Evolutionary conservation across 2,797 vertebrate species (phyloP).

Genomic region (Phataginus tricuspis): DNA sequence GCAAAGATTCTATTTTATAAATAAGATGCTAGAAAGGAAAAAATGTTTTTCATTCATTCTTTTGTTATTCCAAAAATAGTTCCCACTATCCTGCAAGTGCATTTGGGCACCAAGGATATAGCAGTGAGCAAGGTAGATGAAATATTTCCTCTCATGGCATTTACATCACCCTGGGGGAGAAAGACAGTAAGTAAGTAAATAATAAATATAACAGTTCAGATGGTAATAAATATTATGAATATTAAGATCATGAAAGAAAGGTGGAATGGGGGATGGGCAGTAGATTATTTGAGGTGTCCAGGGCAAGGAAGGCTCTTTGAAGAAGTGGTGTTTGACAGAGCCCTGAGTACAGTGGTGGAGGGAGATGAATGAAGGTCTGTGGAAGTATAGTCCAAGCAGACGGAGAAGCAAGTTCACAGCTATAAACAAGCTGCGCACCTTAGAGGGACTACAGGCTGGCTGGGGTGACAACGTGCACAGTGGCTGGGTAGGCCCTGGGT

Average conservation of each 20-base stretch:
- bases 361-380: not conserved
- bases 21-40: not conserved
- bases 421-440: not conserved
- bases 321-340: not conserved
- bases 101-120: not conserved
- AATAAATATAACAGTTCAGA: not conserved
- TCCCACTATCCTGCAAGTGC: not conserved
- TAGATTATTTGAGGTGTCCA: not conserved
- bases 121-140: not conserved
- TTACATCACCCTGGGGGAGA: not conserved
- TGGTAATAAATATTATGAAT: not conserved
- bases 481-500: not conserved
- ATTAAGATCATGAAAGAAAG: not conserved
- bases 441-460: not conserved
- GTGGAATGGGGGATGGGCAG: not conserved
- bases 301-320: not conserved
- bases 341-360: not conserved
- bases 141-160: not conserved
- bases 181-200: not conserved
- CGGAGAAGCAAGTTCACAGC: not conserved
- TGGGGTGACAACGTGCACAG: not conserved
- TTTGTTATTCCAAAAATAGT: not conserved
- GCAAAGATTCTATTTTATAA: conserved; percentile 32
- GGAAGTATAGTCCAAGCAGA: not conserved
- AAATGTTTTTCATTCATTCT: not conserved